phyloP scores from a whole-genome alignment of 1,140 invertebrate genomes.

The Augochlora pura region DNA sequence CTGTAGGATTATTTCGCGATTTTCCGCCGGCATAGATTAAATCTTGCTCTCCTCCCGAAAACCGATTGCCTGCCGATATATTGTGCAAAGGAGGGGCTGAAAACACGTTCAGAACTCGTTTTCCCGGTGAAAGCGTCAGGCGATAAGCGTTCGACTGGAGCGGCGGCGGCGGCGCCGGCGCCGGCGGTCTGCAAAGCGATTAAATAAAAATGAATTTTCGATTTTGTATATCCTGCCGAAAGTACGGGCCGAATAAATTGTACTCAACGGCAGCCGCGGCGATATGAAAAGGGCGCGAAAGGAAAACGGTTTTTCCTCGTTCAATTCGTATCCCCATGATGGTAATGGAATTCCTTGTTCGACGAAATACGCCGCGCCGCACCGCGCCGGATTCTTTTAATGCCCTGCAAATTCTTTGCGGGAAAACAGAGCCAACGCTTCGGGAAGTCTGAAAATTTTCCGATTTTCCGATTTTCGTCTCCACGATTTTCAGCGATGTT shows the following conservation, averaged over 20 bases:
- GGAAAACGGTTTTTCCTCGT: constrained; percentile 4
- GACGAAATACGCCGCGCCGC: constrained; percentile 3
- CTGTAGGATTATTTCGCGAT: constrained; percentile 35
- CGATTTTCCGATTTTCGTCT: too few species aligned
- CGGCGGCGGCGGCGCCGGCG: too few species aligned
- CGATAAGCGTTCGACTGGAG: constrained; percentile 25
- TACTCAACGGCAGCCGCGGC: neutral
- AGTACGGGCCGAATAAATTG: constrained; percentile 20
- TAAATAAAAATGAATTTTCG: constrained; percentile 42
- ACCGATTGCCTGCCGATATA: constrained; percentile 12
- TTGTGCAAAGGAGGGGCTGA: neutral
- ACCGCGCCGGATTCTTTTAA: too few species aligned
- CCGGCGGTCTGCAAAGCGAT: constrained; percentile 16
- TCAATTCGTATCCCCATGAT: neutral
- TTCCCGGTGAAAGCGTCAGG: constrained; percentile 12
- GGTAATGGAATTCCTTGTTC: constrained; percentile 46
- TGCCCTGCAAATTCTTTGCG: too few species aligned
- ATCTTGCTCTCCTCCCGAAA: constrained; percentile 1
- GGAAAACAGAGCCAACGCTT: too few species aligned
- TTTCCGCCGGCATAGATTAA: constrained; percentile 21
- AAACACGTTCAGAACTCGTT: constrained; percentile 23
- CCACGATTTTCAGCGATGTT: too few species aligned
- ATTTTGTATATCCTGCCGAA: constrained; percentile 25
- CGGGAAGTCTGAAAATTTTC: too few species aligned
- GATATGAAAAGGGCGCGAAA: constrained; percentile 19